phyloP scores from a whole-genome alignment of 2,797 vertebrate species.

The Takifugu rubripes region DNA sequence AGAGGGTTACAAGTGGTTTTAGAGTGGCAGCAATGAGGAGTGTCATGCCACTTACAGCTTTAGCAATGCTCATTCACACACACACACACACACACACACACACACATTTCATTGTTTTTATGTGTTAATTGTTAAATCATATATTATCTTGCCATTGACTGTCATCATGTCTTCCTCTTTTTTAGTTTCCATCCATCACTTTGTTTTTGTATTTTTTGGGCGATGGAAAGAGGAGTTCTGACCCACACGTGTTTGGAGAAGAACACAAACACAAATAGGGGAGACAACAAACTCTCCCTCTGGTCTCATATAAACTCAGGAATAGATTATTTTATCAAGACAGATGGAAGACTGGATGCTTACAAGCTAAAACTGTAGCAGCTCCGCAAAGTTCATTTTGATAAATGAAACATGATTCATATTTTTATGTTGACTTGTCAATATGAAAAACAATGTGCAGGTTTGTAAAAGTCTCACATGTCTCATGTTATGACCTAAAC shows the following conservation, averaged over 20 bases:
- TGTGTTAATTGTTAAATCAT: conserved; percentile 24
- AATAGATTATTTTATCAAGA: no score
- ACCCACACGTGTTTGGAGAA: no score
- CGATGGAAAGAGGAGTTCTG: no score
- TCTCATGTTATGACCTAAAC: no score
- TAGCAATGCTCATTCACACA: conserved; percentile 10
- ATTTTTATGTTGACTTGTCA: no score
- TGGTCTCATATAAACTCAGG: not conserved
- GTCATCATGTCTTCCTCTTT: conserved; percentile 9
- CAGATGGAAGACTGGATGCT: no score
- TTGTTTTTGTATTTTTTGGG: not conserved
- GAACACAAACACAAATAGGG: no score
- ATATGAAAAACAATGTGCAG: no score
- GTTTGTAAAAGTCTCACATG: no score
- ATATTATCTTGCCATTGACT: conserved; percentile 14
- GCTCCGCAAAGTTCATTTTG: no score
- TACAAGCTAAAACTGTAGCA: no score
- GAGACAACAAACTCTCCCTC: not conserved
- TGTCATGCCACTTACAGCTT: conserved; percentile 51
- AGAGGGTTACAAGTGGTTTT: conserved; percentile 49
- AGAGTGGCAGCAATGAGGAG: conserved; percentile 51
- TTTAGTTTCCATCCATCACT: conserved; percentile 2
- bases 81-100: conserved; percentile 10
- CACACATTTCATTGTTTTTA: conserved; percentile 23
- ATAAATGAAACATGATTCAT: no score